Conservation (phyloP, 2,797 vertebrate genomes). For the Acropternis orthonyx region DNA sequence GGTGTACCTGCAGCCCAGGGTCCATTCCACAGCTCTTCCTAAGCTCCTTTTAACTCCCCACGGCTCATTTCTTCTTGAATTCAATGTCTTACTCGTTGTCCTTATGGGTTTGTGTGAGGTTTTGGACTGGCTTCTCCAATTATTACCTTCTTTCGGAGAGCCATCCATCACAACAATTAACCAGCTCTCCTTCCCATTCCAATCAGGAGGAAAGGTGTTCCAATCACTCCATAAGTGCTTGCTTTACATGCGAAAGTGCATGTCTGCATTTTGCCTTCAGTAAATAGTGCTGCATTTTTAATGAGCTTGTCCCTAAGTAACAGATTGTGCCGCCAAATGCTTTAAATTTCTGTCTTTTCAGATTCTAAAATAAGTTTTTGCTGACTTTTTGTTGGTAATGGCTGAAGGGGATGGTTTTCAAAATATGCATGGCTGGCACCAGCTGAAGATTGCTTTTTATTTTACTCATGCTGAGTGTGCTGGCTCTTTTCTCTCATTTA, state of each 20-base stretch:
- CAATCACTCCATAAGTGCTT: neutral
- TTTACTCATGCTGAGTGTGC: conserved; percentile 43
- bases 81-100: neutral
- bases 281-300: conserved; percentile 55
- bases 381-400: conserved; percentile 54
- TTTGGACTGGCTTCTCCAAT: neutral
- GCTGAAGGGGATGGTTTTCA: conserved; percentile 51
- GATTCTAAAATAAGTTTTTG: conserved; percentile 61
- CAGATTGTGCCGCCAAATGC: conserved; percentile 2
- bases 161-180: conserved; percentile 15
- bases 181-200: neutral
- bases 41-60: neutral
- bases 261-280: conserved; percentile 55
- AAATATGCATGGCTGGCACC: conserved; percentile 32
- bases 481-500: conserved; percentile 32
- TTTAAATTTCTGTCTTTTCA: conserved; percentile 46
- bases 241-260: conserved; percentile 41
- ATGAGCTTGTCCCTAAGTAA: conserved; percentile 37
- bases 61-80: neutral
- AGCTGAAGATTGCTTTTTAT: conserved; percentile 45
- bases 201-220: neutral
- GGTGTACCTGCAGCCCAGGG: neutral
- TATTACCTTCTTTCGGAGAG: neutral
- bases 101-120: neutral
- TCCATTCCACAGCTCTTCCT: neutral